These are phyloP conservation scores for Antitype chi DNA, from an alignment of 2,888 invertebrate species.

Conservation along the genomic window DNA sequence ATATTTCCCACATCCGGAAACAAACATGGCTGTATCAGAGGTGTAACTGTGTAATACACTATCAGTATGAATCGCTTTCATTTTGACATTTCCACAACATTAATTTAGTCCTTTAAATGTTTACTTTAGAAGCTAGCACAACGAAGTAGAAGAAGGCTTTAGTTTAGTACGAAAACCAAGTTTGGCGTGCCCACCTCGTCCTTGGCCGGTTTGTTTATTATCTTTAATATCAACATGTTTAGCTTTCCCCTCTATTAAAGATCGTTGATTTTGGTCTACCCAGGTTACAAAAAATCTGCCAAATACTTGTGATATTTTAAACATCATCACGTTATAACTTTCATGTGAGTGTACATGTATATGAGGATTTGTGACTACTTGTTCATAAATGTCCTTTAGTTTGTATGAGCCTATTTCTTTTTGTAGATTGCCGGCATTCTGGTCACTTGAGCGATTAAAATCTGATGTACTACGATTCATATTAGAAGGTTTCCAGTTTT, in stretches of 20 bases:
- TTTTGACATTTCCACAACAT: no score
- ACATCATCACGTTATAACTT: constrained; percentile 38
- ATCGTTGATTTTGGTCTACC: constrained; percentile 36
- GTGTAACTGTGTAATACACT: no score
- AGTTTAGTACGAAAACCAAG: constrained; percentile 9
- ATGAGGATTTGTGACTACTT: constrained; percentile 13
- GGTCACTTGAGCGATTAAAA: background rate
- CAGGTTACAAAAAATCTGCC: constrained; percentile 34
- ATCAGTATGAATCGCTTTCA: no score
- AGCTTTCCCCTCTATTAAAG: constrained; percentile 12
- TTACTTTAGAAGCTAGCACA: constrained; percentile 24
- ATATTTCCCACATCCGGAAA: background rate
- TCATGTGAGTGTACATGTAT: background rate
- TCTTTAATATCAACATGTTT: constrained; percentile 6
- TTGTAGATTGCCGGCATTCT: background rate
- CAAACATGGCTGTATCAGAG: background rate
- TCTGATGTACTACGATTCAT: constrained; percentile 7
- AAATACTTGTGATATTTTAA: constrained; percentile 32
- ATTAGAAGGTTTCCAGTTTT: constrained; percentile 41
- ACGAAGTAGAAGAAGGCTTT: constrained; percentile 30
- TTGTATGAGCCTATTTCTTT: background rate
- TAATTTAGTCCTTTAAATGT: background rate
- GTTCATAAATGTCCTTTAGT: constrained; percentile 33
- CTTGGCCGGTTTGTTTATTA: constrained; percentile 11
- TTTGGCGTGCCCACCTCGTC: background rate